Evolutionary conservation across 2,113 vertebrate genomes (phyloP).

Genomic region (Pipa parva): DNA sequence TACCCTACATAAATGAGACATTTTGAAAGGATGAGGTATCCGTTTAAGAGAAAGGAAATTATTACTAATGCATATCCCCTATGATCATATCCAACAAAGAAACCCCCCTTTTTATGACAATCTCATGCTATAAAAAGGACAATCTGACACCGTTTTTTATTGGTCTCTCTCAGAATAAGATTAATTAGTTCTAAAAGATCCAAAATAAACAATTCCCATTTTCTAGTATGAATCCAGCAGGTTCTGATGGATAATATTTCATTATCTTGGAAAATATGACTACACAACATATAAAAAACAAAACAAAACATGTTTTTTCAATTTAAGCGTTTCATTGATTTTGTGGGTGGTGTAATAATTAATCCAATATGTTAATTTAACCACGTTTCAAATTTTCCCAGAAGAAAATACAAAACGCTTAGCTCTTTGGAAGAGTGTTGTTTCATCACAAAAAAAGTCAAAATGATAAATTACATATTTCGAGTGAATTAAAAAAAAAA

Average conservation of each 20-base stretch:
- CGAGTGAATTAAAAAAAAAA: no score
- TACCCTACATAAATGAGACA: constrained; percentile 9
- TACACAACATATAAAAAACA: background rate
- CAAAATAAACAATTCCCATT: constrained; percentile 17
- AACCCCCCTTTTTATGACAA: constrained; percentile 17
- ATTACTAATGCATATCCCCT: constrained; percentile 24
- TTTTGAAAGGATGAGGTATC: constrained; percentile 19
- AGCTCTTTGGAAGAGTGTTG: background rate
- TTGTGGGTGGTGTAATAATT: constrained; percentile 13
- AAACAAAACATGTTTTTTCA: constrained; percentile 20
- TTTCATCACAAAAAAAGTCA: no score
- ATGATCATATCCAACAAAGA: constrained; percentile 1
- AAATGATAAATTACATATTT: no score
- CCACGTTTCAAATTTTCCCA: constrained; percentile 11
- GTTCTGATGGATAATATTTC: constrained; percentile 12
- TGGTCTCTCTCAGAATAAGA: constrained; percentile 11
- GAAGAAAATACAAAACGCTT: background rate
- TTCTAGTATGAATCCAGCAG: constrained; percentile 8
- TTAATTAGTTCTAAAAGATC: constrained; percentile 12
- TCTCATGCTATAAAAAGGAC: constrained; percentile 21
- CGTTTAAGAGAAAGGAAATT: constrained; percentile 3
- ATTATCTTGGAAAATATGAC: constrained; percentile 13
- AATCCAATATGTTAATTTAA: constrained; percentile 9
- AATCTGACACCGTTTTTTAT: constrained; percentile 1
- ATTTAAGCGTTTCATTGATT: constrained; percentile 14